Percentiles rank a stretch among this genome's conserved stretches.
phyloP scores from a whole-genome alignment of 2,888 invertebrate species.

The Kryphioiulus occultus region DNA sequence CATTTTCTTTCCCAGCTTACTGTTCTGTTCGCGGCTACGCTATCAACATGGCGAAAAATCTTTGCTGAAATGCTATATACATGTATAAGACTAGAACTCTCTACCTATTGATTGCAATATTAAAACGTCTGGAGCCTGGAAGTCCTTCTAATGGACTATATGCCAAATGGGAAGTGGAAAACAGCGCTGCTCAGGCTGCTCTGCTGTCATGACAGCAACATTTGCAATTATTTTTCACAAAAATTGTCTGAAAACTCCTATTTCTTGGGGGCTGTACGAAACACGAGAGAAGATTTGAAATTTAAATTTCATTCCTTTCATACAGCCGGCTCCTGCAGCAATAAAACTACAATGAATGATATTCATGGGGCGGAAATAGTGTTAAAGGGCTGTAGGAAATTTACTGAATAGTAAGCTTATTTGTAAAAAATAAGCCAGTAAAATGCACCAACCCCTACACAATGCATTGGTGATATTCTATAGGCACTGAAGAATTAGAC shows the following conservation, averaged over 20 bases:
- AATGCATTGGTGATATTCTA: not conserved
- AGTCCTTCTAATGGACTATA: not conserved
- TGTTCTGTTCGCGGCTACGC: not conserved
- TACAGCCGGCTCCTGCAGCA: not conserved
- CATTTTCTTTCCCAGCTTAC: not conserved
- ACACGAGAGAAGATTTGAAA: not conserved
- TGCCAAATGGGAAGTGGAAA: not conserved
- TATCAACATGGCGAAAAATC: not conserved
- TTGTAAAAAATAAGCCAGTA: not conserved
- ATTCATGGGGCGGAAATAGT: not conserved
- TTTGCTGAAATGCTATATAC: not conserved
- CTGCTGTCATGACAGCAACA: not conserved
- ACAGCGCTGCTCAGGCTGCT: not conserved
- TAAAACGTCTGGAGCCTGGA: not conserved
- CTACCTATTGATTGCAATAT: constrained; percentile 7
- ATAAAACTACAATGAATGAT: not conserved
- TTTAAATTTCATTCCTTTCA: not conserved
- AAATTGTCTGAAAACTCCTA: not conserved
- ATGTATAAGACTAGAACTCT: not conserved
- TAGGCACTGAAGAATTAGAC: not conserved
- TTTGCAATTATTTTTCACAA: not conserved
- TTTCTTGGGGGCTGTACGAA: not conserved
- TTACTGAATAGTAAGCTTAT: not conserved
- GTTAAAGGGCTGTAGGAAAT: not conserved
- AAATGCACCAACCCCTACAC: not conserved